These are phyloP conservation scores for Steinernema feltiae DNA, from an alignment of 1,140 invertebrate species.

Conservation along the genomic window DNA sequence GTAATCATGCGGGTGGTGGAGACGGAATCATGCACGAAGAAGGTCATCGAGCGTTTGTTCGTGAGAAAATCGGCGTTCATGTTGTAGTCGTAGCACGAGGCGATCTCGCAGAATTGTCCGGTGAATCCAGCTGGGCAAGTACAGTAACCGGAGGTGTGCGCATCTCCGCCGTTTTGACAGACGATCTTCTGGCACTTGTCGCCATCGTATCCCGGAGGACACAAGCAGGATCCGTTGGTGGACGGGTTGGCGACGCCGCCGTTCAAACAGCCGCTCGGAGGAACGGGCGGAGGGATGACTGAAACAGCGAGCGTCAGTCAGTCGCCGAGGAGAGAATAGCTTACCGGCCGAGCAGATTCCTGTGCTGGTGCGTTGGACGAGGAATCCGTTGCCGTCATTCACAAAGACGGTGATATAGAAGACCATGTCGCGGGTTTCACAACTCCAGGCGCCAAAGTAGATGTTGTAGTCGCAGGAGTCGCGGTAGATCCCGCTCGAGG, in stretches of 20 bases:
- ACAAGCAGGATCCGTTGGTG: slow-evolving; percentile 31
- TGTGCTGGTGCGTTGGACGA: slow-evolving; percentile 26
- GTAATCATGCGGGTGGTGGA: not conserved
- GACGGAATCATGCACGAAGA: slow-evolving; percentile 29
- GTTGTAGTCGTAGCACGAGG: slow-evolving; percentile 20
- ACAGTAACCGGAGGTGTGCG: slow-evolving; percentile 20
- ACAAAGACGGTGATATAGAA: slow-evolving; percentile 25
- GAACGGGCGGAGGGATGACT: slow-evolving; percentile 17
- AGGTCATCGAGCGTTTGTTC: slow-evolving; percentile 20
- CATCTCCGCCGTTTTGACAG: slow-evolving; percentile 24
- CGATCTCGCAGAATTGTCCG: slow-evolving; percentile 29
- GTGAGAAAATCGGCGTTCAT: not conserved
- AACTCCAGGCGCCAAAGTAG: slow-evolving; percentile 29
- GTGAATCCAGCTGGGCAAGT: slow-evolving; percentile 24
- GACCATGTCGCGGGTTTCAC: slow-evolving; percentile 15
- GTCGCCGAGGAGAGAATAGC: slow-evolving; percentile 16
- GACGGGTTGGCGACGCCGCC: not conserved
- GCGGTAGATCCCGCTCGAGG: slow-evolving; percentile 24
- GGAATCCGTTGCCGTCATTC: slow-evolving; percentile 16
- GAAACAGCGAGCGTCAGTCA: slow-evolving; percentile 19
- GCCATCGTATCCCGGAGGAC: slow-evolving; percentile 26
- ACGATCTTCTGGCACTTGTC: slow-evolving; percentile 21
- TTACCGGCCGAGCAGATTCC: slow-evolving; percentile 28
- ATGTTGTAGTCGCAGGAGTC: slow-evolving; percentile 29
- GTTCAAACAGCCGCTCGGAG: slow-evolving; percentile 16